phyloP scores from a whole-genome alignment of 2,797 vertebrate genomes.

The Sarcophilus harrisii region DNA sequence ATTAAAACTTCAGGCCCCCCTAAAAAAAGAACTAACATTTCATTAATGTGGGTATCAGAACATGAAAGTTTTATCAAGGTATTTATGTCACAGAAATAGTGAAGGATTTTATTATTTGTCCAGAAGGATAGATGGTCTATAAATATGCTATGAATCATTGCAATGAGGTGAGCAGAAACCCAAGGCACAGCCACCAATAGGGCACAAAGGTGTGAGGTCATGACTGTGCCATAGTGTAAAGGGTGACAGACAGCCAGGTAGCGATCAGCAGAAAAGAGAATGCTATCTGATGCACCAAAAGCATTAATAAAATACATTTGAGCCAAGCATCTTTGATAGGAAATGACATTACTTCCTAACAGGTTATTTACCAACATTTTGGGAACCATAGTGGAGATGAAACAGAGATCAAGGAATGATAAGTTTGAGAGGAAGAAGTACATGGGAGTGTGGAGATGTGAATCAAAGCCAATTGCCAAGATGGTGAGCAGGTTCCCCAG shows the following conservation, averaged over 20 bases:
- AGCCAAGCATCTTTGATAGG: neutral
- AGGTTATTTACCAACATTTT: neutral
- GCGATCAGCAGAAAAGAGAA: neutral
- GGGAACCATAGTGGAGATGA: neutral
- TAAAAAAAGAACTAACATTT: constrained; percentile 33
- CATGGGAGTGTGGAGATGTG: neutral
- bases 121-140: neutral
- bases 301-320: constrained; percentile 3
- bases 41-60: constrained; percentile 36
- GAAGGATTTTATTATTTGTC: neutral
- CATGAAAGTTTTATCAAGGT: neutral
- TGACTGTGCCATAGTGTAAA: neutral
- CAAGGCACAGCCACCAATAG: neutral
- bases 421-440: constrained; percentile 11
- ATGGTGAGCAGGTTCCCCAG: constrained; percentile 6
- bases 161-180: neutral
- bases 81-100: neutral
- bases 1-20: neutral
- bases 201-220: neutral
- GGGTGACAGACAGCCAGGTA: neutral
- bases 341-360: neutral
- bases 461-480: neutral
- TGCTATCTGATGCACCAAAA: neutral
- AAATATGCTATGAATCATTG: neutral
- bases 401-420: neutral